A percentile compares a stretch with the other conserved stretches of the same genome.
These are phyloP conservation scores for Ectobius pallidus DNA, from an alignment of 2,888 invertebrate genomes.

Conservation along the genomic window DNA sequence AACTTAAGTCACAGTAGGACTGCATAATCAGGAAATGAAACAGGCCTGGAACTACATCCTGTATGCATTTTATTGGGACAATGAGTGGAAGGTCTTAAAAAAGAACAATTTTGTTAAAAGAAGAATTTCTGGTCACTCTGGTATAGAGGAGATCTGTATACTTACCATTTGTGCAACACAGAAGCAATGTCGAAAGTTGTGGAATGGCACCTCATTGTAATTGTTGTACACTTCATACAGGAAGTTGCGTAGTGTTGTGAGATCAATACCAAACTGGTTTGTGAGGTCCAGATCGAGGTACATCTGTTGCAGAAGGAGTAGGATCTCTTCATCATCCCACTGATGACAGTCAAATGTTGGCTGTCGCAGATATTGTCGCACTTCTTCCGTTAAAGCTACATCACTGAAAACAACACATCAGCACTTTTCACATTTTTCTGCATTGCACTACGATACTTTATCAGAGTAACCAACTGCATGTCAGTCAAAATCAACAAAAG, in stretches of 20 bases:
- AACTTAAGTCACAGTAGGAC: too few species aligned
- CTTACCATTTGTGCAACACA: slow-evolving; percentile 87
- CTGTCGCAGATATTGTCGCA: slow-evolving; percentile 67
- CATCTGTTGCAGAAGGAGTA: slow-evolving; percentile 80
- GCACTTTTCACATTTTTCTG: neutral
- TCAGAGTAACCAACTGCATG: too few species aligned
- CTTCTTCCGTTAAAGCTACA: slow-evolving; percentile 66
- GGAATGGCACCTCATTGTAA: slow-evolving; percentile 87
- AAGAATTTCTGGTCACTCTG: too few species aligned
- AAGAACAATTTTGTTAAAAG: too few species aligned
- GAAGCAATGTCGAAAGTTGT: slow-evolving; percentile 86
- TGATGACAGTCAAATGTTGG: slow-evolving; percentile 81
- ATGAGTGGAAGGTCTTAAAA: too few species aligned
- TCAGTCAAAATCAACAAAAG: too few species aligned
- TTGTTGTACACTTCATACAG: slow-evolving; percentile 78
- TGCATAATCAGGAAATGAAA: too few species aligned
- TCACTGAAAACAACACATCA: slow-evolving; percentile 60
- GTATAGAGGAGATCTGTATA: too few species aligned
- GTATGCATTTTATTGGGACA: too few species aligned
- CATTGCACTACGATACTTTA: too few species aligned
- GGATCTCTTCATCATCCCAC: slow-evolving; percentile 81
- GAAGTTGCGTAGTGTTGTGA: slow-evolving; percentile 71
- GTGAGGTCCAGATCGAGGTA: slow-evolving; percentile 78
- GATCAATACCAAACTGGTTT: slow-evolving; percentile 75
- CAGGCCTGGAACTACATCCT: too few species aligned